These are phyloP conservation scores for Scleropages formosus DNA, from an alignment of 2,797 vertebrate species.

Conservation along the genomic window DNA sequence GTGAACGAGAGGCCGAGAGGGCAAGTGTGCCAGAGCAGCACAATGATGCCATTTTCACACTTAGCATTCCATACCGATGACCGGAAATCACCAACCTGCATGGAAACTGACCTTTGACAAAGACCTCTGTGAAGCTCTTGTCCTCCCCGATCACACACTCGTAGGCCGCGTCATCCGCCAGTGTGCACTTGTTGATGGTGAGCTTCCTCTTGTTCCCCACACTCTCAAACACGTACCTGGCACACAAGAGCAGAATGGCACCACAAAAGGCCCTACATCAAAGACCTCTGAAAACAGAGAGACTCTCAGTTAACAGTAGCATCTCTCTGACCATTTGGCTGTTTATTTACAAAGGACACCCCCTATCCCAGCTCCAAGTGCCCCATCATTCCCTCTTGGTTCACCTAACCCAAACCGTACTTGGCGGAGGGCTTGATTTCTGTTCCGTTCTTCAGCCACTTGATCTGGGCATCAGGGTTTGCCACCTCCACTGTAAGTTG, in stretches of 20 bases:
- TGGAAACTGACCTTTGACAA: conserved; percentile 78
- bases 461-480: conserved; percentile 68
- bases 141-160: conserved; percentile 83
- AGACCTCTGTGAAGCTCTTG: conserved; percentile 81
- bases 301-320: too few species aligned
- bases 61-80: too few species aligned
- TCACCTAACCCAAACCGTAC: conserved; percentile 57
- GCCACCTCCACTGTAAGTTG: conserved; percentile 77
- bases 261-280: not conserved
- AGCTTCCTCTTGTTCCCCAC: conserved; percentile 81
- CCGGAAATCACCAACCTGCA: not conserved
- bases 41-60: too few species aligned
- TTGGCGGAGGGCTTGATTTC: conserved; percentile 87
- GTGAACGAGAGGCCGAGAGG: not conserved
- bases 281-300: too few species aligned
- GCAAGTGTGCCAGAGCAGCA: too few species aligned
- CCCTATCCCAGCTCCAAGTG: too few species aligned
- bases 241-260: not conserved
- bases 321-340: too few species aligned
- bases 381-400: too few species aligned
- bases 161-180: conserved; percentile 86
- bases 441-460: conserved; percentile 87
- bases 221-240: conserved; percentile 85
- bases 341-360: too few species aligned
- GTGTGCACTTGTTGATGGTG: conserved; percentile 85